A percentile compares a stretch with the other conserved stretches of the same genome.
Evolutionary conservation across 2,113 vertebrate species (phyloP).

Genomic region (Laterallus jamaicensis): DNA sequence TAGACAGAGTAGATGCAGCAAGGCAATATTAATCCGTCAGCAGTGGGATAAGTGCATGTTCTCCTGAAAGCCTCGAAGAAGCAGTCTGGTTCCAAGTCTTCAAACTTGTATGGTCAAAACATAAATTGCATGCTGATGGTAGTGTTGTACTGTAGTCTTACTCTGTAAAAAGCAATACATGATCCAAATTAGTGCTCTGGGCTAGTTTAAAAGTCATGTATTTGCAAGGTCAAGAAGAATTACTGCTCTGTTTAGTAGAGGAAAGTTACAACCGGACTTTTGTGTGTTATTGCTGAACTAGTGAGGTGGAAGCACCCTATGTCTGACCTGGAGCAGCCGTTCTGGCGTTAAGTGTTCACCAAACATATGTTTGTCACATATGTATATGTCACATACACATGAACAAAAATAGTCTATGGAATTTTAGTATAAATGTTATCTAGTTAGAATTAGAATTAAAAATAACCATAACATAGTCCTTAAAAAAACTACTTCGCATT

Average conservation of each 20-base stretch:
- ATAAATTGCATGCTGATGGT: not conserved
- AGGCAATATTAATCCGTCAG: not conserved
- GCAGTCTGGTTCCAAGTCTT: not conserved
- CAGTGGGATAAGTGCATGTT: not conserved
- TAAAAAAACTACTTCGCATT: not conserved
- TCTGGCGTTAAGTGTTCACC: not conserved
- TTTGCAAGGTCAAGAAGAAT: not conserved
- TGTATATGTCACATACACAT: not conserved
- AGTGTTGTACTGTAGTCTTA: not conserved
- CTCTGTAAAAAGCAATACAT: not conserved
- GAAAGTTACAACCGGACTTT: not conserved
- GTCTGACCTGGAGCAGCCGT: not conserved
- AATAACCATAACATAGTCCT: not conserved
- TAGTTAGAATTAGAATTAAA: not conserved
- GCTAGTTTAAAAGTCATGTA: not conserved
- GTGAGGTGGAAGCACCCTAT: not conserved
- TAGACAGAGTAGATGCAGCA: not conserved
- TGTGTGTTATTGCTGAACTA: not conserved
- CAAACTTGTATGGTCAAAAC: not conserved
- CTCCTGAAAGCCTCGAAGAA: not conserved
- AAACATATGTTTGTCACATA: not conserved
- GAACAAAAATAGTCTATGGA: not conserved
- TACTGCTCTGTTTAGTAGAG: not conserved
- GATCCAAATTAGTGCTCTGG: not conserved
- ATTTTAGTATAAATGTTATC: not conserved